These are phyloP conservation scores for Apteryx mantelli DNA, from an alignment of 2,113 vertebrate genomes.

Conservation along the genomic window DNA sequence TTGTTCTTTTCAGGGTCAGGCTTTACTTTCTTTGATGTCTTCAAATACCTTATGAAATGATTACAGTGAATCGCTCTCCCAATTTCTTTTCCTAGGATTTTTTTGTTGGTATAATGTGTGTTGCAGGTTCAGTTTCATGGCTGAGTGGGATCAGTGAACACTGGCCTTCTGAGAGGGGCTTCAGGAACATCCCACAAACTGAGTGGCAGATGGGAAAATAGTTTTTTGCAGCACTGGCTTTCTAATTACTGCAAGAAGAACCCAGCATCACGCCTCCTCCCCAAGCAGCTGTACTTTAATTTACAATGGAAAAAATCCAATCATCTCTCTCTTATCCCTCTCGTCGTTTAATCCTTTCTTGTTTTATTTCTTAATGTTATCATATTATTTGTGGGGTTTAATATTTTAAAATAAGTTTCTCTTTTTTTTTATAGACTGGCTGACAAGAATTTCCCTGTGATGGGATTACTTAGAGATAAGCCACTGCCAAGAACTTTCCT, in stretches of 20 bases:
- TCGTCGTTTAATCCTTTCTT: not conserved
- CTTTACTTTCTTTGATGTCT: not conserved
- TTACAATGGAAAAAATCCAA: constrained; percentile 34
- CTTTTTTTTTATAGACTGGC: not conserved
- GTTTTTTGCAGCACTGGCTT: constrained; percentile 43
- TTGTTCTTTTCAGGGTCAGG: not conserved
- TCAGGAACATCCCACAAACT: constrained; percentile 24
- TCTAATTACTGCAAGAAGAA: constrained; percentile 40
- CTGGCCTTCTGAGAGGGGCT: constrained; percentile 17
- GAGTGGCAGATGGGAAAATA: constrained; percentile 40
- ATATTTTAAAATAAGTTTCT: not conserved
- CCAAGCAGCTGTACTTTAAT: constrained; percentile 13
- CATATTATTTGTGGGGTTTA: not conserved
- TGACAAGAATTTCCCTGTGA: not conserved
- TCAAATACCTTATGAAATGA: not conserved
- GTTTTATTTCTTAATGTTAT: not conserved
- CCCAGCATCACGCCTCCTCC: not conserved
- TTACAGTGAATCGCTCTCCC: not conserved
- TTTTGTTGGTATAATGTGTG: not conserved
- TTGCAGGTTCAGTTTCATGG: constrained; percentile 51
- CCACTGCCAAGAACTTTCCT: not conserved
- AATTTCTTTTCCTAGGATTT: not conserved
- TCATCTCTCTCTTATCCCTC: not conserved
- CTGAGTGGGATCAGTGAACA: constrained; percentile 52
- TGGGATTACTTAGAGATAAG: not conserved